phyloP scores from a whole-genome alignment of 1,140 invertebrate species.

The Potamilus streckersoni region DNA sequence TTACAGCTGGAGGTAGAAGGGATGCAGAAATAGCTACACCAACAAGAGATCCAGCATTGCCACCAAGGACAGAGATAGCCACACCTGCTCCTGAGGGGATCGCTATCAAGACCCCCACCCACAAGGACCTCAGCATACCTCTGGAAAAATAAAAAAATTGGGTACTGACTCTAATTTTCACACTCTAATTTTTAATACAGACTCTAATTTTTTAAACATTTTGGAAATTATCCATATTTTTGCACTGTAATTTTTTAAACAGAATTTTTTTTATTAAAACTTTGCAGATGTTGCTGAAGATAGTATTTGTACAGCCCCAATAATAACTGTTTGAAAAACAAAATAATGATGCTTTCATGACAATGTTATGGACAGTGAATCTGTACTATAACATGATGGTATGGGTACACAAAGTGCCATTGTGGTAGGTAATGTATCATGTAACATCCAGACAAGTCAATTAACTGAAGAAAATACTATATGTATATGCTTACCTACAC shows the following conservation, averaged over 20 bases:
- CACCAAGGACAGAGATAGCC: slow-evolving; percentile 85
- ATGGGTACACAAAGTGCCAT: no score
- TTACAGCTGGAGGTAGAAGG: slow-evolving; percentile 86
- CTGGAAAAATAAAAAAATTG: slow-evolving; percentile 60
- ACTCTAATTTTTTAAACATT: neutral
- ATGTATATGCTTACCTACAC: no score
- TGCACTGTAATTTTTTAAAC: neutral
- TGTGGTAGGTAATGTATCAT: no score
- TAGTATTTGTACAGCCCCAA: no score
- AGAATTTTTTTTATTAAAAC: neutral
- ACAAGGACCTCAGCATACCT: slow-evolving; percentile 74
- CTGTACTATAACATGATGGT: no score
- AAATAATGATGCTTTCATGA: no score
- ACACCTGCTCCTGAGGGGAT: slow-evolving; percentile 83
- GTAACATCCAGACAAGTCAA: no score
- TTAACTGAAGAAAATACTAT: no score
- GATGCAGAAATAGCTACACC: slow-evolving; percentile 91
- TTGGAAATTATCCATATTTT: neutral
- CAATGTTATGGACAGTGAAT: no score
- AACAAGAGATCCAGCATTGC: slow-evolving; percentile 85
- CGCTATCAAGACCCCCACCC: slow-evolving; percentile 78
- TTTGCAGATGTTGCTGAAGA: no score
- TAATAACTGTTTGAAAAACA: no score
- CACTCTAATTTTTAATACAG: neutral
- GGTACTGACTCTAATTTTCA: no score